A percentile compares a stretch with the other conserved stretches of the same genome.
Evolutionary conservation across 1,140 invertebrate species (phyloP).

Genomic region (Radopholus similis): DNA sequence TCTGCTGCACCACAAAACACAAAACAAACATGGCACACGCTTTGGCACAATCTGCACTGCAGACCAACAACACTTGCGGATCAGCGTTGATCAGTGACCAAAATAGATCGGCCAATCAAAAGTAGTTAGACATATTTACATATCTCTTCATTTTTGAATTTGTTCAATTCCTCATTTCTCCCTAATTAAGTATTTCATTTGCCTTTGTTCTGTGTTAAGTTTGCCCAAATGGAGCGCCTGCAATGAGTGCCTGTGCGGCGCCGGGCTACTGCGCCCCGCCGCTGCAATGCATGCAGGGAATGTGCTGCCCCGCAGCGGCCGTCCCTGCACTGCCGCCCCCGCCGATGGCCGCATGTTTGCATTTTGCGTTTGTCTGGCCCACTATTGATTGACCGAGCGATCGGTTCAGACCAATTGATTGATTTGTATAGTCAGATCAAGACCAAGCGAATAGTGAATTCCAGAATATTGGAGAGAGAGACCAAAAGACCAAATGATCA

Average conservation of each 20-base stretch:
- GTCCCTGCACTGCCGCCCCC: background rate
- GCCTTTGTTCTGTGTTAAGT: background rate
- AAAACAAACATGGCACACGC: no score
- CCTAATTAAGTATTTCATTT: background rate
- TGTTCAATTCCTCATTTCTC: background rate
- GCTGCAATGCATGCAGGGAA: background rate
- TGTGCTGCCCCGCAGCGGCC: background rate
- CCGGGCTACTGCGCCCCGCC: background rate
- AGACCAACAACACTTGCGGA: background rate
- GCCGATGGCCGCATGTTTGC: background rate
- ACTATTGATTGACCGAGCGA: background rate
- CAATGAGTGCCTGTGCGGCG: background rate
- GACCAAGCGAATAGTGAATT: no score
- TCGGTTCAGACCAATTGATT: background rate
- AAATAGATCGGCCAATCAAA: background rate
- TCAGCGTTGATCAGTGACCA: no score
- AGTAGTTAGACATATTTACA: background rate
- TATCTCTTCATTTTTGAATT: background rate
- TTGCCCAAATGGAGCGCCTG: background rate
- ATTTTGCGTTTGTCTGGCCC: background rate
- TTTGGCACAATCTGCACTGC: conserved; percentile 3
- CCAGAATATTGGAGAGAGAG: background rate
- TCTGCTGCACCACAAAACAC: no score
- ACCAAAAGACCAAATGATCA: background rate
- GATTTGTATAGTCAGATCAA: no score